A percentile compares a stretch with the other conserved stretches of the same genome.
These are phyloP conservation scores for Ormia ochracea DNA, from an alignment of 2,888 invertebrate species.

Conservation along the genomic window DNA sequence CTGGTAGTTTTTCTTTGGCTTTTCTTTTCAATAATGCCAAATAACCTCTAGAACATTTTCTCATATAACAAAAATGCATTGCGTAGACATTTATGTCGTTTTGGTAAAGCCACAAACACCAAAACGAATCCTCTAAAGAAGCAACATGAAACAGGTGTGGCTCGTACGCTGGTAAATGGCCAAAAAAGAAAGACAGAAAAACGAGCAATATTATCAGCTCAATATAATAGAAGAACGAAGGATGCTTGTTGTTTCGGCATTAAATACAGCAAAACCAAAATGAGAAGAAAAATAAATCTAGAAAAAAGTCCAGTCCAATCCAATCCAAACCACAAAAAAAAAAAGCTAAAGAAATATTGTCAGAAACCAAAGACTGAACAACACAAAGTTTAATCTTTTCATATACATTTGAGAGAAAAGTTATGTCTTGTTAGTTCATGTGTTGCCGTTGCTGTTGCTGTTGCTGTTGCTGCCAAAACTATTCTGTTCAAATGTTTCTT, in stretches of 20 bases:
- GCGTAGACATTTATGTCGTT: conserved; percentile 61
- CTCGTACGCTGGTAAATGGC: conserved; percentile 53
- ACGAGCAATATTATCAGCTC: conserved; percentile 49
- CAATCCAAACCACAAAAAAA: neutral
- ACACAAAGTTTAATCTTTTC: conserved; percentile 59
- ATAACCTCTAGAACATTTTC: conserved; percentile 60
- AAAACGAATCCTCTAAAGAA: neutral
- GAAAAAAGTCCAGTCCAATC: too few relatives aligned
- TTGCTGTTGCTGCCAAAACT: conserved; percentile 2
- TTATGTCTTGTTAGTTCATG: conserved; percentile 46
- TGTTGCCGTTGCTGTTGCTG: neutral
- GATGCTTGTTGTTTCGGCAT: conserved; percentile 23
- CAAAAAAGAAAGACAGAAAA: conserved; percentile 7
- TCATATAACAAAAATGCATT: conserved; percentile 31
- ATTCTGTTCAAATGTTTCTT: conserved; percentile 37
- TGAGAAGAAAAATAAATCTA: too few relatives aligned
- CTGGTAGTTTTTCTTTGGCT: neutral
- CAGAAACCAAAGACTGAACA: conserved; percentile 43
- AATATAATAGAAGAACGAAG: conserved; percentile 44
- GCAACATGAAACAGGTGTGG: conserved; percentile 66
- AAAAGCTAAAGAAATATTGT: neutral
- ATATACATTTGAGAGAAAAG: conserved; percentile 44
- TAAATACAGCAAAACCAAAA: neutral
- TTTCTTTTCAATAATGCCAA: conserved; percentile 5
- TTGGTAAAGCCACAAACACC: conserved; percentile 22